Evolutionary conservation across 1,140 invertebrate species (phyloP), one percentile per base, ranked within the genome.

Genomic region (Drosophila orena): DNA sequence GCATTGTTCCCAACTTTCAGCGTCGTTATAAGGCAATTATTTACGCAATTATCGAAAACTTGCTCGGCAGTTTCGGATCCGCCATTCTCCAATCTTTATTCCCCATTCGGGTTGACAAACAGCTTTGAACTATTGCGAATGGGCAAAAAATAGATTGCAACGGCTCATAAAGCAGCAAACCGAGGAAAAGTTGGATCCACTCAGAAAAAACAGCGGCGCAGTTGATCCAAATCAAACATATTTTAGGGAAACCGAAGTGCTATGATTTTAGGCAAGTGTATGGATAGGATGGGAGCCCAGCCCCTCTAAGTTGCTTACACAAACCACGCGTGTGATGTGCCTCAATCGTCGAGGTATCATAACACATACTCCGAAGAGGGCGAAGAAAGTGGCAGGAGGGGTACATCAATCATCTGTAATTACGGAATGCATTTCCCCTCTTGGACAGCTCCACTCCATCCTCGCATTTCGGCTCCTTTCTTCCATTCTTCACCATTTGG

Each of bases 351-450:
- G 53, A 40, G 65, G 42, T 49, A 55, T 44, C 59, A 50, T 69
- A 79, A 66, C 64, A 61, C 57, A 42, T 49, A 53, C 35, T 46
- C 11, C 37, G 42, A 47, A 35, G 64, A 70, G 64, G 64, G 64
- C 50, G n/a, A 22, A 38, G 64, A 69, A 70, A 69, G 49, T 75
- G 52, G 57, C 74, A 64, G 54, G 79, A 34, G 53, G 73, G 72
- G 74, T 35, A 83, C 78, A 86, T 86, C 81, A 86, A 86, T 86
- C 81, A 86, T 88, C 62, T 86, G 83, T 88, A 88, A 86, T 86
- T 86, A 88, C 69, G 70, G 62, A 59, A 77, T 40, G 35, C 70
- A 42, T 84, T 58, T 76, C 59, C 44, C 40, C 30, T 70, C 40
- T 42, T 30, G 22, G 12, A 38, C 15, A 58, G 53, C 58, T 50